These are phyloP conservation scores for Nemopilema nomurai DNA, from an alignment of 30 jellyfish, hydroid and myxozoan genomes.

Conservation along the genomic window DNA sequence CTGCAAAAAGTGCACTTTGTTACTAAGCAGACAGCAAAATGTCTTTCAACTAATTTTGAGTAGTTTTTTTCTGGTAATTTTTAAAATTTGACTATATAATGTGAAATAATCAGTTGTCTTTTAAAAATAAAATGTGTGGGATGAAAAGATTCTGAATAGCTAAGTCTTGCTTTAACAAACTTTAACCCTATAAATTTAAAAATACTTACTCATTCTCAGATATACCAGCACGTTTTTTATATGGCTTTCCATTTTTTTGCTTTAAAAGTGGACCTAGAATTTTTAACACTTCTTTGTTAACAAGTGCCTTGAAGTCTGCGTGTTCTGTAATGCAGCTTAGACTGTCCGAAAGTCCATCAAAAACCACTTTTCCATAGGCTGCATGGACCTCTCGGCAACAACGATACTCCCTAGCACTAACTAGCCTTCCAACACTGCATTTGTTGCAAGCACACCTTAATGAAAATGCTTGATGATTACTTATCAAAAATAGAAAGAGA, in stretches of 20 bases:
- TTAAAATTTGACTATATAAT: neutral
- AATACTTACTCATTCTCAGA: constrained; percentile 30
- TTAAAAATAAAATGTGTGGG: neutral
- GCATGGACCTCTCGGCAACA: constrained; percentile 38
- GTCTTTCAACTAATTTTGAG: neutral
- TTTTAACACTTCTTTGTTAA: neutral
- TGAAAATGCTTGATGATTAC: constrained; percentile 14
- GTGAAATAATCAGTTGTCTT: neutral
- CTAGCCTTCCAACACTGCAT: neutral
- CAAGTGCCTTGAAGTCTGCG: constrained; percentile 33
- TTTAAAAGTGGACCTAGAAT: constrained; percentile 22
- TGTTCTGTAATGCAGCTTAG: constrained; percentile 32
- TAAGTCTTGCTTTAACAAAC: neutral
- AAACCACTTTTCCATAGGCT: constrained; percentile 30
- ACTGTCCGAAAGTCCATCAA: constrained; percentile 23
- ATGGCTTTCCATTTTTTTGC: constrained; percentile 7
- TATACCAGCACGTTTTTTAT: constrained; percentile 3
- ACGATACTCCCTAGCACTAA: constrained; percentile 19
- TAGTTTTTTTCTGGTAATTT: neutral
- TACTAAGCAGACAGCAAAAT: neutral
- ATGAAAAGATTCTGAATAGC: neutral
- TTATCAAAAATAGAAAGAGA: neutral
- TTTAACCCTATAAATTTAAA: neutral
- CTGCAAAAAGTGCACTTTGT: neutral
- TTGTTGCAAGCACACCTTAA: neutral